A percentile compares a stretch with the other conserved stretches of the same genome.
These are phyloP conservation scores for Polia nebulosa DNA, from an alignment of 2,888 invertebrate genomes.

Conservation along the genomic window DNA sequence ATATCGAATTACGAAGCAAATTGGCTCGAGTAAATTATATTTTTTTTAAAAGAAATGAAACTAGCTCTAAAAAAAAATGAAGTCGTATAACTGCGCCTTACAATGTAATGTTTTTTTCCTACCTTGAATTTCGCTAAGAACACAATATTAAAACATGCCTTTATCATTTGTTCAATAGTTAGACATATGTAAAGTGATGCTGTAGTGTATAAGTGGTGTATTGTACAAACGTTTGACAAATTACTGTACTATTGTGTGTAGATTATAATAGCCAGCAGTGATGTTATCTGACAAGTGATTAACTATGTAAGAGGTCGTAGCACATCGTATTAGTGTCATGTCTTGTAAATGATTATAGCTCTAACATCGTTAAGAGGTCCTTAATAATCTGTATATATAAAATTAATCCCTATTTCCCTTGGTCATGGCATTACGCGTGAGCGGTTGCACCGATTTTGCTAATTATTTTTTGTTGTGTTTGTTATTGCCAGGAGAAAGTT, in stretches of 20 bases:
- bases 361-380: background rate
- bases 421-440: no score
- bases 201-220: constrained; percentile 7
- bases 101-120: no score
- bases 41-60: no score
- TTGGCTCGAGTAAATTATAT: no score
- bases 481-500: no score
- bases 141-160: background rate
- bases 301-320: constrained; percentile 9
- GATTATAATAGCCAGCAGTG: background rate
- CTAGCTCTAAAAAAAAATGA: no score
- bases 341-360: constrained; percentile 7
- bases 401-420: no score
- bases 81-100: no score
- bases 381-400: background rate
- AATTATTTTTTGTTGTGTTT: no score
- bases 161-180: background rate
- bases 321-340: constrained; percentile 7
- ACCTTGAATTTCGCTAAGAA: background rate
- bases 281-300: constrained; percentile 11
- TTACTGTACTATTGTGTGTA: constrained; percentile 20
- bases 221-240: constrained; percentile 34
- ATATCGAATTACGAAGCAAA: no score
- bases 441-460: no score
- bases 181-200: background rate